Evolutionary conservation across 2,113 vertebrate species (phyloP), one percentile per base, ranked within the genome.

Genomic region (Phrynosoma blainvillii): DNA sequence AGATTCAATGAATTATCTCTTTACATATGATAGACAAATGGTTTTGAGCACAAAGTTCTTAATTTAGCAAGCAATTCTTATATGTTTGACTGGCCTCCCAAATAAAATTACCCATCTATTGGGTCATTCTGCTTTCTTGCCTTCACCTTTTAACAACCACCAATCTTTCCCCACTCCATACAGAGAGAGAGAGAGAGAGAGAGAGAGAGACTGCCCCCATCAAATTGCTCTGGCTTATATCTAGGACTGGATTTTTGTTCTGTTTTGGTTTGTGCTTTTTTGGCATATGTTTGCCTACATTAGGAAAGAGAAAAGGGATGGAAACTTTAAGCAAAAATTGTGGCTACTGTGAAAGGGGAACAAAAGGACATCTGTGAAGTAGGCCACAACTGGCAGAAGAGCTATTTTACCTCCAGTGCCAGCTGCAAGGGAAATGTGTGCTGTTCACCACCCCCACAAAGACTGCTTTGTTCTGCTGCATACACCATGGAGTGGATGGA

Each of bases 281-380:
- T 95, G 92, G 94, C 94, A 95, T 94, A 95, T 84, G 94, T 95
- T 95, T 95, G 91, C 94, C 95, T 96, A 93, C 88, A 95, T 96
- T 95, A 94, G 92, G 93, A 94, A 93, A 89, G 1, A 85, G 91
- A 93, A 92, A 94, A 90, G 93, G 94, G 92, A 94, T 95, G 94
- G 74, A 96, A 96, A 95, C 91, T 94, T 95, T 94, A 89, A 94
- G 93, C 95, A 95, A 92, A 96, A 96, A 96, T 94, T 96, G 95
- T 96, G 95, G 94, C 95, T 94, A 94, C 92, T 94, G 93, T 95
- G 94, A 96, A 96, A 96, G 89, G 92, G 94, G 94, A 96, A 96
- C 94, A 96, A 96, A 96, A 95, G 95, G 95, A 95, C 95, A 96
- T 96, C 95, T 96, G 95, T 96, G 95, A 93, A 94, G 91, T 94